Evolutionary conservation across 1,140 invertebrate species (phyloP).

Genomic region (Diprion similis): DNA sequence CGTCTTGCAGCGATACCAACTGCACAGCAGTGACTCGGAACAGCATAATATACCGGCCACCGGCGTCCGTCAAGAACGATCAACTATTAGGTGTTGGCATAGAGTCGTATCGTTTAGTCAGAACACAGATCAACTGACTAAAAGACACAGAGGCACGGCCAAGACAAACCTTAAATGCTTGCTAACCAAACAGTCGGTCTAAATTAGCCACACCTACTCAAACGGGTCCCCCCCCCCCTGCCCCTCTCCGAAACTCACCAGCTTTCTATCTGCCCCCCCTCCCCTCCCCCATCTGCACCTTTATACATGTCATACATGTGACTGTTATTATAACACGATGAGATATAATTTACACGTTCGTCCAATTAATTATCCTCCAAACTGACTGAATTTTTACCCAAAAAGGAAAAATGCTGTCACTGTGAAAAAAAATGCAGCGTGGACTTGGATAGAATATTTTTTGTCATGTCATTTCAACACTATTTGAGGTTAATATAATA

Average conservation of each 20-base stretch:
- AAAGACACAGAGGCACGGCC: constrained; percentile 61
- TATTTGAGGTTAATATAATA: too few relatives aligned
- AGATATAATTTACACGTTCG: not conserved
- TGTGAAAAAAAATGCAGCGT: too few relatives aligned
- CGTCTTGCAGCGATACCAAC: too few relatives aligned
- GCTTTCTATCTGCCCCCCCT: constrained; percentile 22
- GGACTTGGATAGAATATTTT: too few relatives aligned
- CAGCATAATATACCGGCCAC: constrained; percentile 21
- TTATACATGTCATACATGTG: not conserved
- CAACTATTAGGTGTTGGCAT: constrained; percentile 5
- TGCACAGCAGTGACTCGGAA: too few relatives aligned
- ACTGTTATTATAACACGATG: not conserved
- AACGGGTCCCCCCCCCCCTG: constrained; percentile 47
- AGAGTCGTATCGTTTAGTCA: constrained; percentile 50
- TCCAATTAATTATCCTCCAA: not conserved
- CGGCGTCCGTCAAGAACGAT: constrained; percentile 39
- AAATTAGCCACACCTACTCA: constrained; percentile 56
- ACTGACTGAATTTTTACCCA: not conserved
- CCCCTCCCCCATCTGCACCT: not conserved
- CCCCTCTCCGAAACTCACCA: constrained; percentile 49
- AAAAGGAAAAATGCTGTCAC: too few relatives aligned
- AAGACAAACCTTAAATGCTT: constrained; percentile 64
- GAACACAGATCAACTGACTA: constrained; percentile 62
- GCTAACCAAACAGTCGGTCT: constrained; percentile 59
- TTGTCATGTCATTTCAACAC: too few relatives aligned